Conservation (phyloP, 2,113 vertebrate genomes). For the Heteronetta atricapilla region DNA sequence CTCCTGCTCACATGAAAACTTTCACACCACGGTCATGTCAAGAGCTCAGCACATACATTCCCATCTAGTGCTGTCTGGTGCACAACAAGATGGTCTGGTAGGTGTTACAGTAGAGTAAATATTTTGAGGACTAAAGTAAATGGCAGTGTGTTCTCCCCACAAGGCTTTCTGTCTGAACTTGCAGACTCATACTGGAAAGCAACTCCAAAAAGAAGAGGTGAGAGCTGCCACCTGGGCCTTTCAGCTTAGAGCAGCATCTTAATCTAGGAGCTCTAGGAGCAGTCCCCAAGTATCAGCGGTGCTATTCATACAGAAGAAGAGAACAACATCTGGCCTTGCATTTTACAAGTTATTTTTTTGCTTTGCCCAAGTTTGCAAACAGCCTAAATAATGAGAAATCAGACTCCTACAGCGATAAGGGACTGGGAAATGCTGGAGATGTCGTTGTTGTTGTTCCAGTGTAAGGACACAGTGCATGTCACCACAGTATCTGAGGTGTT, state of each 20-base stretch:
- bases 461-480: neutral
- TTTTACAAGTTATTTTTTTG: neutral
- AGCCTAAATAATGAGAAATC: neutral
- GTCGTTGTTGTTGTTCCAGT: neutral
- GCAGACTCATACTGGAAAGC: fast-evolving
- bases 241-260: neutral
- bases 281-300: neutral
- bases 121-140: neutral
- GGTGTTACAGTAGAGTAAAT: neutral
- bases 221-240: neutral
- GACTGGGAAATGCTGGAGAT: neutral
- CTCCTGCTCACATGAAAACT: neutral
- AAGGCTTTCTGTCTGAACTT: neutral
- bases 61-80: neutral
- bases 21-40: neutral
- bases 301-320: neutral
- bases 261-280: neutral
- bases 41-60: neutral
- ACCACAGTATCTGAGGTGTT: neutral
- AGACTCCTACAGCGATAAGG: neutral
- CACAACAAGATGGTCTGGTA: neutral
- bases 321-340: neutral
- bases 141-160: neutral
- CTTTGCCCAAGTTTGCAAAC: neutral
- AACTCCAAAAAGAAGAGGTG: fast-evolving